These are phyloP conservation scores for Apostichopus japonicus DNA, from an alignment of 35 echinoderm and acorn worm species.

Conservation along the genomic window DNA sequence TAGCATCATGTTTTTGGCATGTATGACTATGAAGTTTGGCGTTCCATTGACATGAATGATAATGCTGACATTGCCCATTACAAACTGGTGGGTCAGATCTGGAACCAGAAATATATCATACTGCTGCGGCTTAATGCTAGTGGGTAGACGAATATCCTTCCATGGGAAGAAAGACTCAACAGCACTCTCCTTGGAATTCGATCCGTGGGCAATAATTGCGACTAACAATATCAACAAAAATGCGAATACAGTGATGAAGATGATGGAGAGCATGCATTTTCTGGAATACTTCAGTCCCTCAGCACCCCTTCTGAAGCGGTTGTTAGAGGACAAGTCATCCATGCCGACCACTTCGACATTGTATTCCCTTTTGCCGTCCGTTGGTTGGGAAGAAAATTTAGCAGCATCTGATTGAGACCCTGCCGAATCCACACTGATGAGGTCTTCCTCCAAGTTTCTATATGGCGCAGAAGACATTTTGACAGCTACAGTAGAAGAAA, in stretches of 20 bases:
- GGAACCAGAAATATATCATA: slow-evolving; percentile 81
- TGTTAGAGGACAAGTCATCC: neutral
- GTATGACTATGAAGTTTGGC: slow-evolving; percentile 68
- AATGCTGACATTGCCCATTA: slow-evolving; percentile 61
- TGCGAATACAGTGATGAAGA: neutral
- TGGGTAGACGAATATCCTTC: slow-evolving; percentile 74
- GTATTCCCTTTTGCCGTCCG: neutral
- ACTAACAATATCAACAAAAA: neutral
- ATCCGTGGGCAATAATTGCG: neutral
- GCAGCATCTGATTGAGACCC: neutral
- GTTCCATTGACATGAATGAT: neutral
- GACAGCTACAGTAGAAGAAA: neutral
- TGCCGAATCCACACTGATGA: slow-evolving; percentile 33
- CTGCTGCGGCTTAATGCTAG: slow-evolving; percentile 49
- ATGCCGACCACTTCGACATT: slow-evolving; percentile 40
- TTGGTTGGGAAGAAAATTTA: neutral
- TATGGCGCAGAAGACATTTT: slow-evolving; percentile 34
- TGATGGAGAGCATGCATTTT: slow-evolving; percentile 2
- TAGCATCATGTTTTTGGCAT: slow-evolving; percentile 72
- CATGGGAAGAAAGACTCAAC: slow-evolving; percentile 61
- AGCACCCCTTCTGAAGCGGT: neutral
- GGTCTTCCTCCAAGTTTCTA: slow-evolving; percentile 36
- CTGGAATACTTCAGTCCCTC: neutral
- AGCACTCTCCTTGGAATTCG: neutral
- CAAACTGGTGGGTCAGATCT: slow-evolving; percentile 59